Base-by-base conservation (phyloP, 2,113 vertebrate genomes). In the Dinomys branickii region DNA sequence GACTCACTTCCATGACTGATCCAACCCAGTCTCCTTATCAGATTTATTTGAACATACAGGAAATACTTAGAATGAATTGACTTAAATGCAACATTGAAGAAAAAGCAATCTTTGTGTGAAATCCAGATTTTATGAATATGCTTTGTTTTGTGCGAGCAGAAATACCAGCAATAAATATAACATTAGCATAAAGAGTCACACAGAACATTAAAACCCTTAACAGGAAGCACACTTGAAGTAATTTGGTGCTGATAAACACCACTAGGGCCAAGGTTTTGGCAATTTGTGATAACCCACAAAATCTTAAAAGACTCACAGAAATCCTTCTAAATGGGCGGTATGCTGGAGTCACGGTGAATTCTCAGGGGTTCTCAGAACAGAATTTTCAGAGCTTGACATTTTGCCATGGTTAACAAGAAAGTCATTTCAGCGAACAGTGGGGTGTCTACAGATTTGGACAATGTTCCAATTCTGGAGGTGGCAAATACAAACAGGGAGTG, bases 181-280 rank as follows among this genome's bases (percentile, higher is more conserved):
- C 91, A 96, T 95, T 98, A 93, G 88, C 97, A 97, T 94, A 92
- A 98, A 94, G 98, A 97, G 93, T 90, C 56, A 33, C 61, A 97
- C 22, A 26, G 88, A 94, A 95, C 98, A 88, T 98, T 97, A 97
- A 96, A 98, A 95, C 82, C 88, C 97, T 78, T 83, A 91, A 86
- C 92, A 95, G 91, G 94, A 98, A 97, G 91, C 97, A 71, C 0
- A 22, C 92, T 97, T 97, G 97, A 98, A 98, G 97, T 97, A 97
- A 98, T 98, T 98, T 97, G 98, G 58, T 83, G 82, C 91, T 96
- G 95, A 98, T 98, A 98, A 98, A 98, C 77, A 98, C 71, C 88
- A 81, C 92, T 96, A 94, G 24, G 85, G 93, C 85, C 91, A 86
- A 98, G 97, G 97, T 97, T 98, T 95, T 97, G 97, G 96, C 97